Percentiles rank a stretch among this genome's conserved stretches.
Evolutionary conservation across 2,888 invertebrate genomes (phyloP).

Genomic region (Dicranocentrus wangi): DNA sequence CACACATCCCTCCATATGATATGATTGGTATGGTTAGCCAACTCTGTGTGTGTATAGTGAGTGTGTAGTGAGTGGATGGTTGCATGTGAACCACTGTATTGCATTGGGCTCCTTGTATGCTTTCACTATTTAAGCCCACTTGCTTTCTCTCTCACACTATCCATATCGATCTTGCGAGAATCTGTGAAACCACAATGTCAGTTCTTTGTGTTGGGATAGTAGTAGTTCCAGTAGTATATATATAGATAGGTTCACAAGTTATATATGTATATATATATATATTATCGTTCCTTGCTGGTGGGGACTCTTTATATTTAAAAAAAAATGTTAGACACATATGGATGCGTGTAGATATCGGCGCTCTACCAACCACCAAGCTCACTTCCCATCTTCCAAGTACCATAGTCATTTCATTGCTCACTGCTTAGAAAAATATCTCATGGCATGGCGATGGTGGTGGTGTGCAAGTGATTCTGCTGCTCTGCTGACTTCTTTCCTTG

Average conservation of each 20-base stretch:
- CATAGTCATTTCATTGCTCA: no score
- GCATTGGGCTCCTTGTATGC: constrained; percentile 49
- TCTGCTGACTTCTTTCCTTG: constrained; percentile 45
- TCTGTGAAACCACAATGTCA: constrained; percentile 72
- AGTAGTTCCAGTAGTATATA: neutral
- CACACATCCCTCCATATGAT: neutral
- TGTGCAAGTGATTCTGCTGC: constrained; percentile 50
- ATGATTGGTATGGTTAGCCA: neutral
- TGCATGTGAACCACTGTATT: constrained; percentile 6
- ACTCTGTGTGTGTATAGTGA: neutral
- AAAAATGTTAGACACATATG: no score
- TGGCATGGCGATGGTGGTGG: constrained; percentile 35
- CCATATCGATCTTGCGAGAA: constrained; percentile 68
- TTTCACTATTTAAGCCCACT: constrained; percentile 60
- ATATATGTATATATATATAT: no score
- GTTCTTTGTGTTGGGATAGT: constrained; percentile 61
- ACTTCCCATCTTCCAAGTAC: neutral
- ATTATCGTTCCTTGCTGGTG: constrained; percentile 13
- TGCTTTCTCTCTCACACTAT: constrained; percentile 49
- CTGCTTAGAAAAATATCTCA: constrained; percentile 36
- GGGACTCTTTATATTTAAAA: neutral
- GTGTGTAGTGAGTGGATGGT: neutral
- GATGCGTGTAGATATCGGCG: no score
- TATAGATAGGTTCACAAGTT: no score
- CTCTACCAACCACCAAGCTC: no score